Evolutionary conservation across 2,113 vertebrate genomes (phyloP).

Genomic region (Eurypyga helias): DNA sequence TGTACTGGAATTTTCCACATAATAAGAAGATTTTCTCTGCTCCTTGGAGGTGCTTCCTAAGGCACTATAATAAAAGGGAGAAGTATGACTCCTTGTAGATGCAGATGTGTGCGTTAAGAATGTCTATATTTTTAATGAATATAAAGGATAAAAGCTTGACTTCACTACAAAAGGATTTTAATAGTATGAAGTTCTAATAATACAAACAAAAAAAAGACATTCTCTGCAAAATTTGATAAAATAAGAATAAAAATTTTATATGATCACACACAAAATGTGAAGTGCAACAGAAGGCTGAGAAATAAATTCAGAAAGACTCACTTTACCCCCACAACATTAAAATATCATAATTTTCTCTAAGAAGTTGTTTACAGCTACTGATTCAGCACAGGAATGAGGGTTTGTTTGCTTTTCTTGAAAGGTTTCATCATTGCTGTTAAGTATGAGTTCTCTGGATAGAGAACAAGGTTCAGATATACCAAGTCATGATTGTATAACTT

Average conservation of each 20-base stretch:
- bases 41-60: background rate
- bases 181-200: background rate
- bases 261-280: background rate
- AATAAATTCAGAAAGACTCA: background rate
- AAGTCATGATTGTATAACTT: background rate
- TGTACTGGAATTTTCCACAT: background rate
- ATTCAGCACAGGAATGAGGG: background rate
- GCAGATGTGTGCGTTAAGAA: background rate
- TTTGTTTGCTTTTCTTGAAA: background rate
- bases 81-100: background rate
- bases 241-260: background rate
- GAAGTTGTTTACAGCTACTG: background rate
- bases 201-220: background rate
- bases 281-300: background rate
- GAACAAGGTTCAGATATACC: background rate
- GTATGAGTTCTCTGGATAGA: background rate
- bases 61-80: background rate
- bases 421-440: background rate
- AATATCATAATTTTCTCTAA: background rate
- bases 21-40: background rate
- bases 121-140: background rate
- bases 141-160: background rate
- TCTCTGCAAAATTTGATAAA: background rate
- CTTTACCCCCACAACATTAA: background rate
- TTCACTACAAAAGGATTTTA: background rate